These are phyloP conservation scores for Drosophila subpulchrella DNA, from an alignment of 1,140 invertebrate genomes.

Conservation along the genomic window DNA sequence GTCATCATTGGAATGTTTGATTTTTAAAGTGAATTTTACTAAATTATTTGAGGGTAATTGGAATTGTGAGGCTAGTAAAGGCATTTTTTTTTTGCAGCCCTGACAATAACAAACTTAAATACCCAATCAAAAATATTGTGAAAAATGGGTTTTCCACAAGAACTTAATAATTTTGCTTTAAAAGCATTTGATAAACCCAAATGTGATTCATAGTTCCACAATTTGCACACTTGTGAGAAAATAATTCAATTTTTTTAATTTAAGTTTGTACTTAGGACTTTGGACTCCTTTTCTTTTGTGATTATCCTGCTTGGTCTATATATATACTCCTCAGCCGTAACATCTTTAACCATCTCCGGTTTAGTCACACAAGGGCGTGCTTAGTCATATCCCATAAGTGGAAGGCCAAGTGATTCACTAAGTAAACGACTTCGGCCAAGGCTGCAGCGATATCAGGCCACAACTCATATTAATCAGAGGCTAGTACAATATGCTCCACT, in stretches of 20 bases:
- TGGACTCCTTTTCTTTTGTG: neutral
- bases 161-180: too few species aligned
- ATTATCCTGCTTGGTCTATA: neutral
- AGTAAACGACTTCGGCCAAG: slow-evolving; percentile 56
- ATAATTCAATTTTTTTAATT: too few species aligned
- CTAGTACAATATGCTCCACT: slow-evolving; percentile 51
- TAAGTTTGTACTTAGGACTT: too few species aligned
- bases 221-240: too few species aligned
- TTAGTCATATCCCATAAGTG: slow-evolving; percentile 40
- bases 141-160: too few species aligned
- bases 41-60: too few species aligned
- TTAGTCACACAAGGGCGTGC: slow-evolving; percentile 45
- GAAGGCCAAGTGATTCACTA: slow-evolving; percentile 55
- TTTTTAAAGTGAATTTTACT: too few species aligned
- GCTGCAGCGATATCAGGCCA: slow-evolving; percentile 39
- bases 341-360: slow-evolving; percentile 3
- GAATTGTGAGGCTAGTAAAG: too few species aligned
- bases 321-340: neutral
- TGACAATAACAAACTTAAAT: neutral
- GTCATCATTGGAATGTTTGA: neutral
- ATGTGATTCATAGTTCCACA: too few species aligned
- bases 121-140: neutral
- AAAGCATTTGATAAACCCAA: too few species aligned
- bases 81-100: too few species aligned
- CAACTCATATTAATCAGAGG: slow-evolving; percentile 57